Evolutionary conservation across 2,797 vertebrate genomes (phyloP), one percentile per base, ranked within the genome.

Genomic region (Cercopithecus mitis): DNA sequence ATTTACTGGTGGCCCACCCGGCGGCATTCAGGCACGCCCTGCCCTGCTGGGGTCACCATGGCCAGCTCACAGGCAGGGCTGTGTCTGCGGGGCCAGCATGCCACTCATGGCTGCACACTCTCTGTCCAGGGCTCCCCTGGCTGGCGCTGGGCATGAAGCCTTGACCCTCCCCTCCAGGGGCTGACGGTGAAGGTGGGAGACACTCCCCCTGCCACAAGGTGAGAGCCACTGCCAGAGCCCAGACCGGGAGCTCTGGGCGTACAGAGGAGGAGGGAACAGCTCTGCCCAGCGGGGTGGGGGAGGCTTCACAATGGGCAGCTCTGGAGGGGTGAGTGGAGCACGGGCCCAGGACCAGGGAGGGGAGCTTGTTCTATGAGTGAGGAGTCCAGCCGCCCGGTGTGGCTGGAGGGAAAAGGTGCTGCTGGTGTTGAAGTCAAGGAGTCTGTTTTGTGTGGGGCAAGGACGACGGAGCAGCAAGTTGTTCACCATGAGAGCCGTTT

Each of bases 51-150:
- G 47, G 55, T 33, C 13, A 2, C 27, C 1, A 25, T 33, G n/a
- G 7, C 79, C 6, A 5, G 47, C 82, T 45, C 83, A 9, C 11
- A 27, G 73, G 4, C n/a, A n/a, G 61, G 33, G 80, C 52, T 41
- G 55, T 12, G 67, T 72, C n/a, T 24, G 67, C 0, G 1, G 5
- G 14, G 27, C 2, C 33, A 2, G 1, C 1, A 2, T 4, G 2
- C 58, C 19, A 1, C 27, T 50, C 61, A 67, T 4, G 4, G 33
- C 33, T n/a, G 61, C 33, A 67, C 61, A n/a, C 8, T n/a, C 57
- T 75, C 86, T 57, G 80, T 13, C 39, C 83, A 20, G 24, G 50
- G 33, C 36, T 20, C 14, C 67, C 24, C 2, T 0, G 30, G 17
- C 36, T 12, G 41, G 20, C 0, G 0, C 67, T n/a, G 17, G 3